Evolutionary conservation across 2,797 vertebrate genomes (phyloP), one percentile per base, ranked within the genome.

Genomic region (Girardinus metallicus): DNA sequence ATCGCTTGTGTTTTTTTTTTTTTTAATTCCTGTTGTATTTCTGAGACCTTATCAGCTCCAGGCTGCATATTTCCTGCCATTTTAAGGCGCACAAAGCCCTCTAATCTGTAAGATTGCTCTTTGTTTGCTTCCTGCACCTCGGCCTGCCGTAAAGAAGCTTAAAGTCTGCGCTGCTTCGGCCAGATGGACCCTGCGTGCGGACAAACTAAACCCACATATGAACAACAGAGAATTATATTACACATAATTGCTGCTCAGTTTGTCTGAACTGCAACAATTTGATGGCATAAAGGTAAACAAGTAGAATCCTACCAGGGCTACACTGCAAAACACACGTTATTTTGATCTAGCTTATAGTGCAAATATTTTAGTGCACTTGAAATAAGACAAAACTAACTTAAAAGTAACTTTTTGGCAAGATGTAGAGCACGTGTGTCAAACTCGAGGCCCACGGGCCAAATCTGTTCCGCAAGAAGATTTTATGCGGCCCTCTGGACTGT

Each of bases 71-170:
- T 79, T 79, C 36, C 76, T 68, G 18, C 46, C 80, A 11, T 85
- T 88, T 73, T 85, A 84, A 76, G 91, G 79, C 68, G 73, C 75
- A 75, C 74, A 88, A 84, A 89, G 64, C 87, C 78, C 72, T 73
- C 73, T 90, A 90, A 91, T 91, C 92, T 91, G 85, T 81, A 2
- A 2, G 83, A 80, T 84, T 75, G 87, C 84, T 84, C 89, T 92
- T 93, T 93, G 87, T 92, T 91, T 89, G 57, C 88, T 88, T 90
- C 80, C 80, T 26, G 89, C 87, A 89, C 87, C 73, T 91, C 15
- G 0, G 83, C 89, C 75, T 47, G 23, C 80, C 47, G 47, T 77
- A 93, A 93, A 94, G 90, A 79, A 87, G 93, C 92, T 93, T 95
- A 94, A 85, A 87, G 82, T 86, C 85, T 90, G 86, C 82, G 66